These are phyloP conservation scores for Stichopus horrens DNA, from an alignment of 53 echinoderm and acorn worm species.

Conservation along the genomic window DNA sequence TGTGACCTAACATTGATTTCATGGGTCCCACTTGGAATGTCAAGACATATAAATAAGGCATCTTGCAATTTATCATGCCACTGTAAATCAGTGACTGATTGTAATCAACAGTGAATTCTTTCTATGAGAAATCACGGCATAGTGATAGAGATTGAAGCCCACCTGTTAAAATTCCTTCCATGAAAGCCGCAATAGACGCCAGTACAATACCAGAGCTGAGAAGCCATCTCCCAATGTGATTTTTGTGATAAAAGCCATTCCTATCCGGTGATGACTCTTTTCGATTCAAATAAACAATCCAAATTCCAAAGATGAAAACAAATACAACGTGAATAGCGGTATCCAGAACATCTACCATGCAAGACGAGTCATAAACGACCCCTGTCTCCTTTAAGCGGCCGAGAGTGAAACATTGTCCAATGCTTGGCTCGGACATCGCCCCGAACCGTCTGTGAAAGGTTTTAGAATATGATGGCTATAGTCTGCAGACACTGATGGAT, in stretches of 20 bases:
- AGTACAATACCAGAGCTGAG: not conserved
- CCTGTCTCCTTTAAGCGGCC: not conserved
- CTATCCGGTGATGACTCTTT: not conserved
- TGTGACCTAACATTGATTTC: too few relatives aligned
- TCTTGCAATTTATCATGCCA: too few relatives aligned
- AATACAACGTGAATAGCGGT: not conserved
- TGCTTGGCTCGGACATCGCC: not conserved
- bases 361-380: not conserved
- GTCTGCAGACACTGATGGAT: too few relatives aligned
- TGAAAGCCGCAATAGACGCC: not conserved
- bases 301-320: not conserved
- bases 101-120: too few relatives aligned
- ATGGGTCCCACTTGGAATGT: too few relatives aligned
- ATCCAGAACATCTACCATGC: not conserved
- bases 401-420: not conserved
- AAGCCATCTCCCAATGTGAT: not conserved
- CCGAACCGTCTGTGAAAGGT: not conserved
- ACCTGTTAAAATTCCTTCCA: slow-evolving; percentile 26
- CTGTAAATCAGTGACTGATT: too few relatives aligned
- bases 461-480: too few relatives aligned
- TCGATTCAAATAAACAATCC: not conserved
- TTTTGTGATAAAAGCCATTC: not conserved
- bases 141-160: not conserved
- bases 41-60: too few relatives aligned
- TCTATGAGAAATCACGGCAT: too few relatives aligned